Base-by-base conservation (phyloP, 2,797 vertebrate genomes). In the Enteromius mattozi region DNA sequence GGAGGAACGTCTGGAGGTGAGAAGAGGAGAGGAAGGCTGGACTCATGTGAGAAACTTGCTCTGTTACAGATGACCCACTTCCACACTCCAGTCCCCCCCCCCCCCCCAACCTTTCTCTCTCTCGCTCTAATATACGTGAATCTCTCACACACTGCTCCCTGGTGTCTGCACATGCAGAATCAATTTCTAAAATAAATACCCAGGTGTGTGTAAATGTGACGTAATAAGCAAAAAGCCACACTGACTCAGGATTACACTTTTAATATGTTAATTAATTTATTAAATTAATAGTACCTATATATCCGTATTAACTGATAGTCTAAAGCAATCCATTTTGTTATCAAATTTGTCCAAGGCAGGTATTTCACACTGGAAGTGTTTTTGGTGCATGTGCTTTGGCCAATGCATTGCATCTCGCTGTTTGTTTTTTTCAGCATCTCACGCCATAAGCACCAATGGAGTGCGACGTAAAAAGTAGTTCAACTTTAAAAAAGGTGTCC, bases 41-140 rank as follows among this genome's bases (percentile, higher is more conserved):
- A 77, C 83, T 86, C 68, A 61, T 70, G 76, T 86, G 84, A 86
- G 68, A 59, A 87, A 87, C 87, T 86, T 88, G 84, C 78, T 88
- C 78, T 70, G 63, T 76, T 49, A 84, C 82, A 85, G 76, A 86
- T 87, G 84, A 88, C 87, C 86, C 78, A 85, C 66, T 87, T 87
- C 63, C 78, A 70, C 66, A 63, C 75, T 82, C 66, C 30, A 35
- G 17, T 27, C 47, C 27, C 47, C 21, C 77, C 9, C 0, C 42
- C 42, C 10, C 6, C 51, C 63, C 37, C 78, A 33, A 33, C 35
- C 40, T 35, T 35, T 69, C 59, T 47, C 54, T 51, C 45, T 47
- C 13, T 21, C 27, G 75, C 51, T 76, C 35, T 59, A 40, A 68
- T 68, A 61, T 33, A 33, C 21, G 40, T 65, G 68, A 82, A 66